A percentile compares a stretch with the other conserved stretches of the same genome.
Evolutionary conservation across 2,113 vertebrate species (phyloP).

Genomic region (Hemibates koningsi): DNA sequence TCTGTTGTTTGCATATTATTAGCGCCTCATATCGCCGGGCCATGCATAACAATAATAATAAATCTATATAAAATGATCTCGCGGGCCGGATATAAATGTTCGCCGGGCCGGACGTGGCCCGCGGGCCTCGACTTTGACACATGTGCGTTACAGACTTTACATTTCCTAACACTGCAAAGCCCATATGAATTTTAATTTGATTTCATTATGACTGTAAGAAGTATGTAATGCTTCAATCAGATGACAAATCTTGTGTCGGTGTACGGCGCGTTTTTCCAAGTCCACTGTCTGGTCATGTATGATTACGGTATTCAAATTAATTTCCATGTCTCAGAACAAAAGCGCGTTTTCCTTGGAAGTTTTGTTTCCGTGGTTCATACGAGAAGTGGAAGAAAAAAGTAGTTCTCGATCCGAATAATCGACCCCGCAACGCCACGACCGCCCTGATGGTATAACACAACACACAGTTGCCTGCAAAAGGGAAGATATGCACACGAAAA

Average conservation of each 20-base stretch:
- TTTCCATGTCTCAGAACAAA: neutral
- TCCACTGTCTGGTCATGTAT: neutral
- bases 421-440: neutral
- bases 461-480: neutral
- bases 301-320: neutral
- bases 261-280: neutral
- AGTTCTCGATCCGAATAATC: neutral
- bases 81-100: no score
- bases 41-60: no score
- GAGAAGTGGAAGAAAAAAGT: neutral
- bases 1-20: no score
- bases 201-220: neutral
- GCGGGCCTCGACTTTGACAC: no score
- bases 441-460: neutral
- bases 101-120: no score
- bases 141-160: neutral
- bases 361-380: neutral
- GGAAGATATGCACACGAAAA: neutral
- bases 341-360: neutral
- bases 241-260: neutral
- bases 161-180: neutral
- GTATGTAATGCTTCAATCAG: neutral
- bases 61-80: no score
- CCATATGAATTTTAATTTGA: neutral
- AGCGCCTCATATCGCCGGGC: no score